Conservation (phyloP, 1,140 invertebrate species). For the Drosophila burlai region DNA sequence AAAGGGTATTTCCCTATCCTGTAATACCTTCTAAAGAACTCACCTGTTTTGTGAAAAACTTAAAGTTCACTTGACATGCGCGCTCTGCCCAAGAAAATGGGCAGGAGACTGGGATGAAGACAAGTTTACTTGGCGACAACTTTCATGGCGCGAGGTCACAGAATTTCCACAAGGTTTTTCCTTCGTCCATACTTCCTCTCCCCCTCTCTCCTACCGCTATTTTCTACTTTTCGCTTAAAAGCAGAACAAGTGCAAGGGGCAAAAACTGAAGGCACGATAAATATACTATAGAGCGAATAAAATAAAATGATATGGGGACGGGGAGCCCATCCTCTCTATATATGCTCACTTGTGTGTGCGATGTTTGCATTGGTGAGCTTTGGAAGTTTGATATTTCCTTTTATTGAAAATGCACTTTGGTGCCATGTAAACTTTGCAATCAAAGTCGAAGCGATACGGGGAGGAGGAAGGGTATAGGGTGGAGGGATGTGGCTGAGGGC, state of each 20-base stretch:
- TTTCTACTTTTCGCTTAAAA: conserved; percentile 7
- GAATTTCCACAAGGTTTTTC: conserved; percentile 68
- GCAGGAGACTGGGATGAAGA: conserved; percentile 17
- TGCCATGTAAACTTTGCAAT: conserved; percentile 82
- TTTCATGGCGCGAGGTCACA: conserved; percentile 75
- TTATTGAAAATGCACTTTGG: conserved; percentile 83
- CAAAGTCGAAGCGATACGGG: conserved; percentile 56
- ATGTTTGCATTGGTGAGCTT: conserved; percentile 57
- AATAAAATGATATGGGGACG: conserved; percentile 10
- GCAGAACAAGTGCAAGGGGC: conserved; percentile 72
- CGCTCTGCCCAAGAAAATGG: conserved; percentile 23
- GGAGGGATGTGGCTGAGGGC: conserved; percentile 6
- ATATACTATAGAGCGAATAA: conserved; percentile 51
- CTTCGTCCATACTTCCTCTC: too few species aligned
- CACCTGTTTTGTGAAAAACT: conserved; percentile 37
- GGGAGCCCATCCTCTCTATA: conserved; percentile 6
- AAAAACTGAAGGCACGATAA: conserved; percentile 73
- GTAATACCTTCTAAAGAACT: not conserved
- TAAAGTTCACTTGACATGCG: conserved; percentile 63
- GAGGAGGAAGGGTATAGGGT: not conserved
- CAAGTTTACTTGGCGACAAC: conserved; percentile 58
- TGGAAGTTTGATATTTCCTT: conserved; percentile 78
- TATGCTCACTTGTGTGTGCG: conserved; percentile 34
- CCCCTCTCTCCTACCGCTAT: not conserved
- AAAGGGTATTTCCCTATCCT: conserved; percentile 32